Evolutionary conservation across 2,888 invertebrate species (phyloP).

Genomic region (Latrodectus elegans): DNA sequence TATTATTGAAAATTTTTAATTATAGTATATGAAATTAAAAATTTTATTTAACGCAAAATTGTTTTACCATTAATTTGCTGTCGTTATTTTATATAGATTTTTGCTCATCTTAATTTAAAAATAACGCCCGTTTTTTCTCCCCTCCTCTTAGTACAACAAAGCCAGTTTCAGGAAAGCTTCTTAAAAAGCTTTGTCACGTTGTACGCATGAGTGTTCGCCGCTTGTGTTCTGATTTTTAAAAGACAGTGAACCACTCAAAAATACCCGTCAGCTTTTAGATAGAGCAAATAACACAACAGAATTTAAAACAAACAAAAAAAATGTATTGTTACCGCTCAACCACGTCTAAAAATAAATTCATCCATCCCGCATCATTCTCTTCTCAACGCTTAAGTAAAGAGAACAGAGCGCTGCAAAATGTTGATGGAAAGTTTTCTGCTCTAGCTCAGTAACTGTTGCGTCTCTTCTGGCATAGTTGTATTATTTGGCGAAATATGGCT

Average conservation of each 20-base stretch:
- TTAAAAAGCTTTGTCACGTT: slow-evolving; percentile 38
- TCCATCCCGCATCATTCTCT: slow-evolving; percentile 20
- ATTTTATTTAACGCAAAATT: no score
- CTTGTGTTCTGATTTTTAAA: slow-evolving; percentile 45
- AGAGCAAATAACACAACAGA: neutral
- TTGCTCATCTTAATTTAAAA: neutral
- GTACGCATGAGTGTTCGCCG: slow-evolving; percentile 28
- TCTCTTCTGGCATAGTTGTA: neutral
- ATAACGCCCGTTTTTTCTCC: neutral
- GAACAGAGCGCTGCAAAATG: neutral
- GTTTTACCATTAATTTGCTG: neutral
- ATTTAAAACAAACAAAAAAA: neutral
- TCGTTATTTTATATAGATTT: neutral
- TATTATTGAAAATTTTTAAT: no score
- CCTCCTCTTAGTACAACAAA: no score
- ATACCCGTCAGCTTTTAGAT: neutral
- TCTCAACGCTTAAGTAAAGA: slow-evolving; percentile 13
- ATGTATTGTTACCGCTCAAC: slow-evolving; percentile 41
- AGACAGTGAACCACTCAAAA: slow-evolving; percentile 46
- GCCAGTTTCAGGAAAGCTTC: neutral
- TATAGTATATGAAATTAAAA: no score
- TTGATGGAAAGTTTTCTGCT: neutral
- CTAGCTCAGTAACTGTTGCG: neutral
- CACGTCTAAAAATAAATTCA: slow-evolving; percentile 42
- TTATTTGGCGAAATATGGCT: slow-evolving; percentile 2